A percentile compares a stretch with the other conserved stretches of the same genome.
Evolutionary conservation across 2,888 invertebrate genomes (phyloP).

Genomic region (Lochmaea crataegi): DNA sequence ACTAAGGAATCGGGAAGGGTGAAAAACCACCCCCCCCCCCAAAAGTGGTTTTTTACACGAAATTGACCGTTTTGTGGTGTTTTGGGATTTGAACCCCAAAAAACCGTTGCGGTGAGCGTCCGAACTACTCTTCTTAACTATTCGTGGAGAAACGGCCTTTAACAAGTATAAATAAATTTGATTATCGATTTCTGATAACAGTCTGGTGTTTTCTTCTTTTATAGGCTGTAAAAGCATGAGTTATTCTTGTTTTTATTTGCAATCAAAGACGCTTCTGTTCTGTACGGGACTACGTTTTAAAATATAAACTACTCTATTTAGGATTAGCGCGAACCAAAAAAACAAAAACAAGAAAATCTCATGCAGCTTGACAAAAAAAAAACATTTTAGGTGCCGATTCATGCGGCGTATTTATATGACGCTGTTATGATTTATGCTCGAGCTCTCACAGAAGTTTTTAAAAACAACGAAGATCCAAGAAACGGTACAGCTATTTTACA

Average conservation of each 20-base stretch:
- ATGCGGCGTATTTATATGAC: slow-evolving; percentile 88
- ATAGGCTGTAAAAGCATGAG: no score
- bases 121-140: background rate
- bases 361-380: background rate
- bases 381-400: slow-evolving; percentile 75
- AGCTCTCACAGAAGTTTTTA: slow-evolving; percentile 80
- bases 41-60: no score
- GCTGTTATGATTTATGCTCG: slow-evolving; percentile 88
- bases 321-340: background rate
- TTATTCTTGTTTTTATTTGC: background rate
- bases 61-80: no score
- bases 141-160: background rate
- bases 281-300: background rate
- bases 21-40: no score
- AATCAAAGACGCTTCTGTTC: background rate
- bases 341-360: background rate
- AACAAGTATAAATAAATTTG: no score
- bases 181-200: background rate
- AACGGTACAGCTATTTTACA: slow-evolving; percentile 83
- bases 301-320: no score
- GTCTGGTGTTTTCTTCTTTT: no score
- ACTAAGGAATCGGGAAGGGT: no score
- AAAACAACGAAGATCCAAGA: slow-evolving; percentile 74
- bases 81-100: no score
- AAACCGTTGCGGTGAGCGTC: no score